These are phyloP conservation scores for Adrianichthys oophorus DNA, from an alignment of 2,797 vertebrate species.

Conservation along the genomic window DNA sequence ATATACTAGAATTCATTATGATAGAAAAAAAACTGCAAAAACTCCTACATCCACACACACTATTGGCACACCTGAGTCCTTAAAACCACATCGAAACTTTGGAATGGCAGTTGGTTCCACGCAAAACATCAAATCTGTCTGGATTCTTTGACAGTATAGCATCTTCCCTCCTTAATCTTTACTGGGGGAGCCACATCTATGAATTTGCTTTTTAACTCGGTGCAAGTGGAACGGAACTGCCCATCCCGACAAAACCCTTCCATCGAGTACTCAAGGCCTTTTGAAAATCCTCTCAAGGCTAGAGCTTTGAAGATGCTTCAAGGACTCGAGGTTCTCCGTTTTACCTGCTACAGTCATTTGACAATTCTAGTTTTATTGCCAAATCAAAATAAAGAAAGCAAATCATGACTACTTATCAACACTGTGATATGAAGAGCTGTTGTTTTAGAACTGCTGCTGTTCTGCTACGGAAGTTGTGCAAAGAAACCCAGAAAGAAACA, in stretches of 20 bases:
- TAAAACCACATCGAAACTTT: conserved; percentile 60
- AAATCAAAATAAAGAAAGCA: conserved; percentile 63
- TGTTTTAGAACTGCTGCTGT: conserved; percentile 55
- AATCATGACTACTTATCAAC: conserved; percentile 64
- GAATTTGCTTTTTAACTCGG: conserved; percentile 26
- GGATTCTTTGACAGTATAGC: conserved; percentile 38
- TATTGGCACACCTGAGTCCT: conserved; percentile 75
- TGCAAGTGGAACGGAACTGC: conserved; percentile 46
- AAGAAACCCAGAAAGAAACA: conserved; percentile 56
- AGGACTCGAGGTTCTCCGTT: conserved; percentile 50
- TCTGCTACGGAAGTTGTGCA: conserved; percentile 70
- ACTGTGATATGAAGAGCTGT: conserved; percentile 53
- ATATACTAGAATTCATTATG: conserved; percentile 73
- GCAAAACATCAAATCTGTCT: conserved; percentile 73
- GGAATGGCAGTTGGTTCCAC: conserved; percentile 73
- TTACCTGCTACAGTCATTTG: conserved; percentile 76
- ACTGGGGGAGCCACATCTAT: conserved; percentile 32
- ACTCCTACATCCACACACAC: conserved; percentile 69
- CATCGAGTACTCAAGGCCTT: conserved; percentile 39
- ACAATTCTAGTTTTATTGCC: conserved; percentile 79
- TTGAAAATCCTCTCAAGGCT: conserved; percentile 35
- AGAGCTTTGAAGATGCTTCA: conserved; percentile 49
- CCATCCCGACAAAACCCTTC: conserved; percentile 42
- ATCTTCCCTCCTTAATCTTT: conserved; percentile 32
- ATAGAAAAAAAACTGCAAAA: conserved; percentile 69